Evolutionary conservation across 2,113 vertebrate genomes (phyloP).

Genomic region (Nettapus auritus): DNA sequence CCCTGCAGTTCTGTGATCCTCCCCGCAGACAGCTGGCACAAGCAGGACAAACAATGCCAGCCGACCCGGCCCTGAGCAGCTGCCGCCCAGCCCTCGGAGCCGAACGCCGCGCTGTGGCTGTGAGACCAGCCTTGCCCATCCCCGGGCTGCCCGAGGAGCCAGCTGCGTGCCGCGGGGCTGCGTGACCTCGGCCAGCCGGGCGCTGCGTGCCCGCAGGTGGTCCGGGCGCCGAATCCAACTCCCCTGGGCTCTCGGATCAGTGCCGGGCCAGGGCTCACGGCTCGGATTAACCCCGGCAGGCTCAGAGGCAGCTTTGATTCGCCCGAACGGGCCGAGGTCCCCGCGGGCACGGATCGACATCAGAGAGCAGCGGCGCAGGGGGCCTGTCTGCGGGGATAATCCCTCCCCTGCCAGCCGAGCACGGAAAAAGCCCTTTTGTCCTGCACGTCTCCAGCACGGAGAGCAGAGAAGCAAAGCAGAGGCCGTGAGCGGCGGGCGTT

Average conservation of each 20-base stretch:
- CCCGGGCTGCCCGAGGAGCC: fast-evolving
- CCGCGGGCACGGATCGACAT: not conserved
- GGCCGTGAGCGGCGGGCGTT: not conserved
- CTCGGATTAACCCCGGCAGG: conserved; percentile 3
- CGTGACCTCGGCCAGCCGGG: not conserved
- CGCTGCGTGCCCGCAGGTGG: not conserved
- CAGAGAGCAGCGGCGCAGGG: not conserved
- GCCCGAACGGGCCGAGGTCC: not conserved
- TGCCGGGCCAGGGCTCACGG: not conserved
- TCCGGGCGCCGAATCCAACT: not conserved
- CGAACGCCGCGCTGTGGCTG: fast-evolving
- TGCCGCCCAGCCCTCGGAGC: not conserved
- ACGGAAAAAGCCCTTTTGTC: conserved; percentile 47
- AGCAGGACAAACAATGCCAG: not conserved
- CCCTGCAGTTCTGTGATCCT: too few relatives aligned
- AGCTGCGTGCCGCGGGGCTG: not conserved
- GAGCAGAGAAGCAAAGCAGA: not conserved
- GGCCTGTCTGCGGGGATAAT: not conserved
- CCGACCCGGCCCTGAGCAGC: not conserved
- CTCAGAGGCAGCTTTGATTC: not conserved
- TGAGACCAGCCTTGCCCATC: not conserved
- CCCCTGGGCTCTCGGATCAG: not conserved
- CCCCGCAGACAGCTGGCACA: fast-evolving
- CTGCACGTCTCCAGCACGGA: fast-evolving
- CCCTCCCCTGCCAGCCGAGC: not conserved